These are phyloP conservation scores for Mohoua ochrocephala DNA, from an alignment of 2,113 vertebrate species.

Conservation along the genomic window DNA sequence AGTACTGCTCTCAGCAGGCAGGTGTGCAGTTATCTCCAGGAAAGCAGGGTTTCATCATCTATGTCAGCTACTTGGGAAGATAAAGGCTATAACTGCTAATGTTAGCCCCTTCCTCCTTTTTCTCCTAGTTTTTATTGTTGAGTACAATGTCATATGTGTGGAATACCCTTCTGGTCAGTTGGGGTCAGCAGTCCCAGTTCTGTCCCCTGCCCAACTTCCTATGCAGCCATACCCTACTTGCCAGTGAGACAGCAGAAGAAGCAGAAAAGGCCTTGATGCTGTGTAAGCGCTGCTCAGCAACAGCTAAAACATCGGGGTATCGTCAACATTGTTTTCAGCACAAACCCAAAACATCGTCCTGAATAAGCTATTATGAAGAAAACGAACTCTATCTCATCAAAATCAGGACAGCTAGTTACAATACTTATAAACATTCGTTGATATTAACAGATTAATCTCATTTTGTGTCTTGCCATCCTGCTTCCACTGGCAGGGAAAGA, in stretches of 20 bases:
- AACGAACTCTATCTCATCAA: background rate
- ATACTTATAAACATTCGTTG: background rate
- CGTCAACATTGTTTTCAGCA: background rate
- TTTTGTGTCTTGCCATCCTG: background rate
- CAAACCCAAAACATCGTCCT: background rate
- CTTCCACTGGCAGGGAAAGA: background rate
- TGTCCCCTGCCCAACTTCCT: background rate
- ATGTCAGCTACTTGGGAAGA: background rate
- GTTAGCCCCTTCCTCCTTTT: background rate
- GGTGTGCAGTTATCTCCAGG: background rate
- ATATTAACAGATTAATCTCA: background rate
- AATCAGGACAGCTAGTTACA: background rate
- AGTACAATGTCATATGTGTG: rapidly evolving
- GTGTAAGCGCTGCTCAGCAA: background rate
- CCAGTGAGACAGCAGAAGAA: background rate
- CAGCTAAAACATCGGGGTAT: background rate
- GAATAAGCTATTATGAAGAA: background rate
- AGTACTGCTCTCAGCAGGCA: background rate
- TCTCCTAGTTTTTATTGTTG: background rate
- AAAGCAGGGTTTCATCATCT: background rate
- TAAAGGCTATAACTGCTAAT: background rate
- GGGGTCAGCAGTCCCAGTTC: background rate
- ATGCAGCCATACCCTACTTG: rapidly evolving
- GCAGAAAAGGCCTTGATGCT: background rate
- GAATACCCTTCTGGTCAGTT: background rate